Conservation (phyloP, 2,888 invertebrate species). For the Lomographa bimaculata region DNA sequence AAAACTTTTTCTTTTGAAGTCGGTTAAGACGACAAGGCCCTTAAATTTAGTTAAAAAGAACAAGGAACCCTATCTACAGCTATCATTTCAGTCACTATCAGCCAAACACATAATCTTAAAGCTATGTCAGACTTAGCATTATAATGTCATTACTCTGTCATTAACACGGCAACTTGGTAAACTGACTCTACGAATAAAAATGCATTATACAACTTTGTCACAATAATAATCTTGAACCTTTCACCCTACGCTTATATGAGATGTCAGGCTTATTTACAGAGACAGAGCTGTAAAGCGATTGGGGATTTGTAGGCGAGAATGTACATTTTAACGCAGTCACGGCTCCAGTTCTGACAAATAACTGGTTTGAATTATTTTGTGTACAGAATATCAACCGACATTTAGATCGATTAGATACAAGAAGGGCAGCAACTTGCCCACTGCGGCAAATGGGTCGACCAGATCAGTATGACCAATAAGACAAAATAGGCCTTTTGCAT, state of each 20-base stretch:
- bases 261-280: neutral
- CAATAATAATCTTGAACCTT: conserved; percentile 3
- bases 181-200: conserved; percentile 3
- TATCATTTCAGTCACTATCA: conserved; percentile 14
- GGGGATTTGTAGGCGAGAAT: neutral
- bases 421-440: too few relatives aligned
- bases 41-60: too few relatives aligned
- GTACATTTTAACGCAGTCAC: conserved; percentile 22
- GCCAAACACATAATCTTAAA: conserved; percentile 21
- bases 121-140: conserved; percentile 22
- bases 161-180: conserved; percentile 23
- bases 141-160: conserved; percentile 33
- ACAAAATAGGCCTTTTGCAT: too few relatives aligned
- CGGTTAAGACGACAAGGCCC: too few relatives aligned
- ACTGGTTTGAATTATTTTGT: conserved; percentile 16
- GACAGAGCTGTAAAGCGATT: conserved; percentile 6
- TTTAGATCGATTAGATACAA: too few relatives aligned
- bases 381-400: conserved; percentile 11
- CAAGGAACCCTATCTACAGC: neutral
- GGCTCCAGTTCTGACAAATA: conserved; percentile 25
- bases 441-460: too few relatives aligned
- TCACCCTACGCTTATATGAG: neutral
- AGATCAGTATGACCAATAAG: too few relatives aligned
- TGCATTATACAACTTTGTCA: conserved; percentile 3
- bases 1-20: too few relatives aligned